Evolutionary conservation across 2,888 invertebrate species (phyloP).

Genomic region (Pammene aurita): DNA sequence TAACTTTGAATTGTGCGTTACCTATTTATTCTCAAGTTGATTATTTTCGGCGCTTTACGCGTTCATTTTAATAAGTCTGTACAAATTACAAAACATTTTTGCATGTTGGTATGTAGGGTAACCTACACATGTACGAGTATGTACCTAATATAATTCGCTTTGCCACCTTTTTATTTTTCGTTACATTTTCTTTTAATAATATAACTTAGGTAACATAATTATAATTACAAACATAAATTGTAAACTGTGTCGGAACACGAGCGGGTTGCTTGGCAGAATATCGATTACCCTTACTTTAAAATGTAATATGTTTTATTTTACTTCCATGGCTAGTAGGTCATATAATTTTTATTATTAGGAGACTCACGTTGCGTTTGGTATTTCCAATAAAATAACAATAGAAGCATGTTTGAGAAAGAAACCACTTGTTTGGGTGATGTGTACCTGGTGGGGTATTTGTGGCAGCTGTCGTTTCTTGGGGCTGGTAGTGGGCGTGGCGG

Average conservation of each 20-base stretch:
- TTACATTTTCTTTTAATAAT: background rate
- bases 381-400: background rate
- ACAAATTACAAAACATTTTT: background rate
- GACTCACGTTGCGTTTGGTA: too few relatives aligned
- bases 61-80: background rate
- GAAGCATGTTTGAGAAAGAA: background rate
- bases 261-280: slow-evolving; percentile 11
- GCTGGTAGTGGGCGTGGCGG: slow-evolving; percentile 96
- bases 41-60: too few relatives aligned
- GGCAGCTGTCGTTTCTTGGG: slow-evolving; percentile 98
- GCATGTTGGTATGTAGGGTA: background rate
- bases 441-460: slow-evolving; percentile 90
- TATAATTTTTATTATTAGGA: background rate
- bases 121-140: too few relatives aligned
- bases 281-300: background rate
- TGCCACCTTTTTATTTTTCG: slow-evolving; percentile 11
- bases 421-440: background rate
- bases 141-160: background rate
- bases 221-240: background rate
- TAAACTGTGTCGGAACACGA: slow-evolving; percentile 1
- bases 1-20: too few relatives aligned
- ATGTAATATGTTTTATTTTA: background rate
- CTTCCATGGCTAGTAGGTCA: background rate
- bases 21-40: too few relatives aligned
- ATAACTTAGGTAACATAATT: background rate